A percentile compares a stretch with the other conserved stretches of the same genome.
Conservation (phyloP, 2,888 invertebrate species). For the Amblyjoppa proteus region DNA sequence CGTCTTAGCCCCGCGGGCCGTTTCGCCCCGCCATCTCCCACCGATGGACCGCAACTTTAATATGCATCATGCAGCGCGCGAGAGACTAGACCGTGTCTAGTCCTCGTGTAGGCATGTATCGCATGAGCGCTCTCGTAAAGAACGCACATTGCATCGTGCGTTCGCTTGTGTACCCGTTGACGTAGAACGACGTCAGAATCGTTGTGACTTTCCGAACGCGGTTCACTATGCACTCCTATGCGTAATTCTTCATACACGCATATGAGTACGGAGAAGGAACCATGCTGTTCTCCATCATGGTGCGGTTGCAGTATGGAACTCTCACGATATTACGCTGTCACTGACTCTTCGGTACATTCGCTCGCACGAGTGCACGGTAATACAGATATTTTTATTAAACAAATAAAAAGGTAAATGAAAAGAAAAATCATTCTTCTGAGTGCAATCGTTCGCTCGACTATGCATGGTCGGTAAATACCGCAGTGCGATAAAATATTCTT, state of each 20-base stretch:
- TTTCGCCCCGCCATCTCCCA: neutral
- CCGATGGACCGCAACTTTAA: constrained; percentile 13
- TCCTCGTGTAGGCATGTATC: constrained; percentile 15
- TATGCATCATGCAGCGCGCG: constrained; percentile 50
- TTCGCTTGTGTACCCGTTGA: constrained; percentile 39
- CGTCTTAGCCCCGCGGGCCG: neutral
- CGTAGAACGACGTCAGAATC: constrained; percentile 30
- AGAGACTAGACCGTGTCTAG: constrained; percentile 47
- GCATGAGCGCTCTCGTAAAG: constrained; percentile 28
- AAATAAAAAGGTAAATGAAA: neutral
- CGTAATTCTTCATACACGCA: constrained; percentile 49
- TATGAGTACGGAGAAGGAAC: neutral
- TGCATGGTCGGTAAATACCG: neutral
- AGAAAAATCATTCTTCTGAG: neutral
- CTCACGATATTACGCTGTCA: neutral
- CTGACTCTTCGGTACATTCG: neutral
- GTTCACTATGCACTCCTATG: constrained; percentile 23
- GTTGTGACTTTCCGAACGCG: constrained; percentile 53
- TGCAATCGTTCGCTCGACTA: neutral
- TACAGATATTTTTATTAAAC: neutral
- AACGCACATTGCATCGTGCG: constrained; percentile 26
- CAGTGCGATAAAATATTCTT: neutral
- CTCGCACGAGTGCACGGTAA: neutral
- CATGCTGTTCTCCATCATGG: neutral
- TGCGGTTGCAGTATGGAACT: neutral